Evolutionary conservation across 2,797 vertebrate species (phyloP), one percentile per base, ranked within the genome.

Genomic region (Coccyzus lansbergi): DNA sequence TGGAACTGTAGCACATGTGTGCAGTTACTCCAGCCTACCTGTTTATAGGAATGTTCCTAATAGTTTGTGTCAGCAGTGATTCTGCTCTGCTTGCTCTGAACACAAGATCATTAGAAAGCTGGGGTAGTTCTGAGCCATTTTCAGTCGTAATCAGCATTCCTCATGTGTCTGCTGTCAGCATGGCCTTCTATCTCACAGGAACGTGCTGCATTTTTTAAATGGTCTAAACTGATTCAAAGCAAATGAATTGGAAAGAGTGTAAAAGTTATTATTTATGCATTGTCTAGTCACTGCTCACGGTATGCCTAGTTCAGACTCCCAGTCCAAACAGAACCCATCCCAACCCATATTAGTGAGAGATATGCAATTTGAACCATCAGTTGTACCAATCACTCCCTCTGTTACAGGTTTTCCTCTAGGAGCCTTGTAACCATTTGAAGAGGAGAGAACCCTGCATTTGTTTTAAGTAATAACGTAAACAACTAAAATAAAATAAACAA

Each of bases 81-180:
- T 84, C 68, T 78, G 28, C 49, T 93, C 60, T 59, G 8, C 25
- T 83, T 88, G 69, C 48, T 46, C 40, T 58, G 59, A 90, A 85
- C 29, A 44, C 0, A 2, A 67, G 48, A 72, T 63, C 13, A n/a
- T 71, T 87, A 58, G 62, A 78, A 90, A 83, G 7, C 33, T 2
- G 2, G 19, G n/a, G 17, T 64, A 82, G 7, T 88, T 82, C 36
- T 80, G 40, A 82, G n/a, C 25, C 40, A 36, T 81, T 72, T 83
- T 78, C 72, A 3, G 4, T 44, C 19, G 58, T 83, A 62, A 82
- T 71, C 52, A 59, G 26, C 36, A 67, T 71, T 85, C 71, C 16
- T 55, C 0, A 0, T 19, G 28, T 15, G 29, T 42, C 34, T 83
- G 4, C 11, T 88, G 34, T 51, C 64, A 85, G 13, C 28, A 60